Conservation (phyloP, 2,113 vertebrate species). For the Apeltes quadracus region DNA sequence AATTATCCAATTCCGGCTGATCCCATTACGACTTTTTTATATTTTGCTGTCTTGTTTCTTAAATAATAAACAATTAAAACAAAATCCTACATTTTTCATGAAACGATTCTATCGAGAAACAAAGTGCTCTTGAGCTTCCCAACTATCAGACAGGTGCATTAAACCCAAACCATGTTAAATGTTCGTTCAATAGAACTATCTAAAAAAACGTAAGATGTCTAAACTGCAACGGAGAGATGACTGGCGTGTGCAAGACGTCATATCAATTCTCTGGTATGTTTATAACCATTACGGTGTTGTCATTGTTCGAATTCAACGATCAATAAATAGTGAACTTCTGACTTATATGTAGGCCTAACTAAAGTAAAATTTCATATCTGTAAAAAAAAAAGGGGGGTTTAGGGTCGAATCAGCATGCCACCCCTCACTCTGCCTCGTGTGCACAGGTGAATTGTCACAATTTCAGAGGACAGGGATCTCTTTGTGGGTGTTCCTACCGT, state of each 20-base stretch:
- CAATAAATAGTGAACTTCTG: neutral
- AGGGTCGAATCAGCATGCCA: neutral
- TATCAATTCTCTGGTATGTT: neutral
- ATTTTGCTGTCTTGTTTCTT: neutral
- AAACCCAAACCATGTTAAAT: neutral
- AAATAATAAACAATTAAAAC: neutral
- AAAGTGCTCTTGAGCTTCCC: neutral
- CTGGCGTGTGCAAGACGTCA: neutral
- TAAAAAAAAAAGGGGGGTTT: neutral
- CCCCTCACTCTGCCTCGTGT: neutral
- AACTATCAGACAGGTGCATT: neutral
- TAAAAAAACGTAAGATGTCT: neutral
- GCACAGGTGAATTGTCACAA: neutral
- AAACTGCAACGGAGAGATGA: neutral
- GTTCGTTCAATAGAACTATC: neutral
- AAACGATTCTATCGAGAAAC: neutral
- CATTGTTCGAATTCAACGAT: neutral
- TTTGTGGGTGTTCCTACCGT: slow-evolving; percentile 16
- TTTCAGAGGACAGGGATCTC: neutral
- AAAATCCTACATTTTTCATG: neutral
- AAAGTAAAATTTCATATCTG: neutral
- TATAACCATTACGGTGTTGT: neutral
- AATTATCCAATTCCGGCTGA: neutral
- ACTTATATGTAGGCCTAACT: neutral
- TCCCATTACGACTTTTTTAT: neutral